Evolutionary conservation across 53 echinoderm and acorn worm genomes (phyloP), one percentile per base, ranked within the genome.

Genomic region (Zoroaster sp.): DNA sequence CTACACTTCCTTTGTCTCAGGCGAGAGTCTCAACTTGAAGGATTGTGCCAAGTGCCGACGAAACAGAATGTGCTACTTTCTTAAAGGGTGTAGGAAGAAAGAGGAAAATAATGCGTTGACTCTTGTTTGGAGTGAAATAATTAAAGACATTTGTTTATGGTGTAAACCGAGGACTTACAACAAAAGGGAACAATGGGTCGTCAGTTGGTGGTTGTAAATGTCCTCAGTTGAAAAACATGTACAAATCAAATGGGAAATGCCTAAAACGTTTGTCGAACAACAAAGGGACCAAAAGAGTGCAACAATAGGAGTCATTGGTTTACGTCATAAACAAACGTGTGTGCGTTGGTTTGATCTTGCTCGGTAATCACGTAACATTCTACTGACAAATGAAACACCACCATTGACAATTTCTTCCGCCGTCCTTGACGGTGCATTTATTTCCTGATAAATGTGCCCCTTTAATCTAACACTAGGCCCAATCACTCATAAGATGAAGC

Each of bases 11-110:
- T 85, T 71, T 85, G 85, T 69, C 85, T 71, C 85, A 35, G 85
- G 85, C 85, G 51, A 85, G 70, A 85, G 85, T 71, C 85, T 71
- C 70, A 71, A 78, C 55, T 69, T 85, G 85, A 85, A 85, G 85
- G 85, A 69, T 85, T 35, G 85, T 41, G 69, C 71, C 85, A 85
- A 85, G 85, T 85, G 85, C 44, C 40, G 46, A 35, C 21, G 55
- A 30, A 37, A 12, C 39, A 12, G 4, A 7, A 0, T 30, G 71
- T 35, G 30, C 6, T 40, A 38, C 7, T 30, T 39, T 40, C 35
- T 74, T 74, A 38, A 38, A 41, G 75, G 75, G 75, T 15, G 75
- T 17, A 40, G 73, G 25, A 20, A 38, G 75, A 38, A 38, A 28
- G 75, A 20, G 42, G 40, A 74, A 28, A 59, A 25, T 59, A 59